These are phyloP conservation scores for Lampris megalopsis DNA, from an alignment of 2,113 vertebrate genomes.

Conservation along the genomic window DNA sequence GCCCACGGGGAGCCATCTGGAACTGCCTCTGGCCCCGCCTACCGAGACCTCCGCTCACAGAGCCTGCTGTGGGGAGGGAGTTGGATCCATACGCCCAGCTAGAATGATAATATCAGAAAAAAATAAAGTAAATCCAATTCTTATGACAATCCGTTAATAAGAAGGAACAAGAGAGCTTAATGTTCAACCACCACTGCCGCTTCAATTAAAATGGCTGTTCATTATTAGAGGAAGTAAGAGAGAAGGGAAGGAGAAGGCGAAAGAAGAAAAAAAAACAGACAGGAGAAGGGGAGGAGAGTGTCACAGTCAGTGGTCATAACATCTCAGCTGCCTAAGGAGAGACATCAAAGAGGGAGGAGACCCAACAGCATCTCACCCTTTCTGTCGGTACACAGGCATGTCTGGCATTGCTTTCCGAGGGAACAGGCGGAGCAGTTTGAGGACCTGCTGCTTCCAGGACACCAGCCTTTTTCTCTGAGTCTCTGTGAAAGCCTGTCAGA, in stretches of 20 bases:
- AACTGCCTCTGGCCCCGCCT: slow-evolving; percentile 90
- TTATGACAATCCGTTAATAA: not conserved
- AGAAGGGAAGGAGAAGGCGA: slow-evolving; percentile 3
- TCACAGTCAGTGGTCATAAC: slow-evolving; percentile 30
- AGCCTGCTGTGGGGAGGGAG: slow-evolving; percentile 96
- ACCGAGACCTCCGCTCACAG: slow-evolving; percentile 90
- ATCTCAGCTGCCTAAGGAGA: slow-evolving; percentile 8
- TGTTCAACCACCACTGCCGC: not conserved
- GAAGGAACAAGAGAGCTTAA: not conserved
- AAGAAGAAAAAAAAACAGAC: slow-evolving; percentile 17
- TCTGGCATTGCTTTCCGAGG: slow-evolving; percentile 92
- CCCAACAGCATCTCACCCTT: slow-evolving; percentile 81
- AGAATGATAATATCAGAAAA: slow-evolving; percentile 33
- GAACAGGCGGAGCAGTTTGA: slow-evolving; percentile 92
- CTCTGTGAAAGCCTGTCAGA: slow-evolving; percentile 90
- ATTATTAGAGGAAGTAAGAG: slow-evolving; percentile 16
- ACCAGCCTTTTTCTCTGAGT: slow-evolving; percentile 93
- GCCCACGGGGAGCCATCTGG: slow-evolving; percentile 88
- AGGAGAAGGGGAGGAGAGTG: not conserved
- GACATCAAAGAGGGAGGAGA: slow-evolving; percentile 47
- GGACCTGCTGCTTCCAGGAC: slow-evolving; percentile 96
- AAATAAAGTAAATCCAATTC: not conserved
- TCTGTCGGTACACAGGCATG: slow-evolving; percentile 91
- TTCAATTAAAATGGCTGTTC: not conserved
- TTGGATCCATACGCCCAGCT: slow-evolving; percentile 94